phyloP scores from a whole-genome alignment of 2,888 invertebrate genomes.

The Spatulosminthurus flaviceps region DNA sequence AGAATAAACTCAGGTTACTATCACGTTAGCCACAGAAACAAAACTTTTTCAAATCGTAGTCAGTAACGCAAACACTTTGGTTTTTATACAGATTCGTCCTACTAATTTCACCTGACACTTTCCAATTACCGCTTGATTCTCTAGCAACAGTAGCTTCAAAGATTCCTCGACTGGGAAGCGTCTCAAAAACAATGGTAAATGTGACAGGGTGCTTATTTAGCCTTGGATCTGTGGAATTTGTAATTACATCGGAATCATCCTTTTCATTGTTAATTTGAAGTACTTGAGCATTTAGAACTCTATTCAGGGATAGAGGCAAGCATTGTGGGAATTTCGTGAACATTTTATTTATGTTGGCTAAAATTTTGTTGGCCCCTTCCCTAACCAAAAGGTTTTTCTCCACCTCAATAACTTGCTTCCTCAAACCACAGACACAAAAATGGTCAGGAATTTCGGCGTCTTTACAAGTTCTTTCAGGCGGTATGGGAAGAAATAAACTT shows the following conservation, averaged over 20 bases:
- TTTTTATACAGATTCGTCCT: too few relatives aligned
- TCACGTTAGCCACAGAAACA: too few relatives aligned
- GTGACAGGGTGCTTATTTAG: slow-evolving; percentile 6
- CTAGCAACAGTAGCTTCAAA: slow-evolving; percentile 29
- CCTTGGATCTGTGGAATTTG: neutral
- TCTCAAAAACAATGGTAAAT: neutral
- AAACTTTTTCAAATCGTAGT: slow-evolving; percentile 32
- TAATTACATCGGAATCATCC: neutral
- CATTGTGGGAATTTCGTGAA: slow-evolving; percentile 72
- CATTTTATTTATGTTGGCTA: slow-evolving; percentile 74
- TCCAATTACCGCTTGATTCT: slow-evolving; percentile 8
- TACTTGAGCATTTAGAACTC: slow-evolving; percentile 73
- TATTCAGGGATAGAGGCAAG: slow-evolving; percentile 72
- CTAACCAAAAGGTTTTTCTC: slow-evolving; percentile 65
- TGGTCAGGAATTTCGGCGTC: slow-evolving; percentile 81
- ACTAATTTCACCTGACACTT: slow-evolving; percentile 30
- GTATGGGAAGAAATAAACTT: slow-evolving; percentile 81
- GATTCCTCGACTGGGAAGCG: slow-evolving; percentile 8
- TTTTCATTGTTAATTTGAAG: neutral
- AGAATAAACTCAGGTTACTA: too few relatives aligned
- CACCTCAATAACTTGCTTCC: slow-evolving; percentile 70
- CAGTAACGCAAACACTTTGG: slow-evolving; percentile 42
- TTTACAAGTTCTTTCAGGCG: slow-evolving; percentile 77
- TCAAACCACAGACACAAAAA: slow-evolving; percentile 87
- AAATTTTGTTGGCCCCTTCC: slow-evolving; percentile 70